phyloP scores from a whole-genome alignment of 2,113 vertebrate genomes.

The Nycticorax nycticorax region DNA sequence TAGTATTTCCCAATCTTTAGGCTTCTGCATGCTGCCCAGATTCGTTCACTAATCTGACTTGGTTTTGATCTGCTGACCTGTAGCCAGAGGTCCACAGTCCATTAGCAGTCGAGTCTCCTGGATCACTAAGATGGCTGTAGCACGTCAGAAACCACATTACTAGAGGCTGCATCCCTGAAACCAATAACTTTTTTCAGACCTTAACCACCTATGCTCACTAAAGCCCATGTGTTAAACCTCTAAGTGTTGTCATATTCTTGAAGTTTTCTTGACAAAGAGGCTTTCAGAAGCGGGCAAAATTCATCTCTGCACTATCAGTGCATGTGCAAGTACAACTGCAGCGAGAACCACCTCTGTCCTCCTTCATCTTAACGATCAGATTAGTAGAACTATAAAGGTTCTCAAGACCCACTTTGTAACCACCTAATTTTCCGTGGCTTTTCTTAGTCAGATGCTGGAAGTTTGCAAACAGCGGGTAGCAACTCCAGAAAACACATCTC shows the following conservation, averaged over 20 bases:
- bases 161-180: not conserved
- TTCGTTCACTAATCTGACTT: not conserved
- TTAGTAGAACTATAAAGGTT: not conserved
- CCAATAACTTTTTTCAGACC: not conserved
- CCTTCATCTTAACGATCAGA: not conserved
- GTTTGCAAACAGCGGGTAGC: not conserved
- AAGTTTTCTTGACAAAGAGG: not conserved
- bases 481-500: not conserved
- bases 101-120: rapidly evolving
- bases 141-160: not conserved
- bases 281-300: not conserved
- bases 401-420: not conserved
- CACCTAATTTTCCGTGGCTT: not conserved
- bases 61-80: not conserved
- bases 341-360: not conserved
- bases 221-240: rapidly evolving
- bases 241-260: not conserved
- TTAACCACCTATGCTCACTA: not conserved
- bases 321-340: not conserved
- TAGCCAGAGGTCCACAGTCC: not conserved
- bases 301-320: not conserved
- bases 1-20: not conserved
- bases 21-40: not conserved
- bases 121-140: not conserved
- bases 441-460: not conserved